Base-by-base conservation (phyloP, 2,888 invertebrate genomes). In the Pterostichus madidus region DNA sequence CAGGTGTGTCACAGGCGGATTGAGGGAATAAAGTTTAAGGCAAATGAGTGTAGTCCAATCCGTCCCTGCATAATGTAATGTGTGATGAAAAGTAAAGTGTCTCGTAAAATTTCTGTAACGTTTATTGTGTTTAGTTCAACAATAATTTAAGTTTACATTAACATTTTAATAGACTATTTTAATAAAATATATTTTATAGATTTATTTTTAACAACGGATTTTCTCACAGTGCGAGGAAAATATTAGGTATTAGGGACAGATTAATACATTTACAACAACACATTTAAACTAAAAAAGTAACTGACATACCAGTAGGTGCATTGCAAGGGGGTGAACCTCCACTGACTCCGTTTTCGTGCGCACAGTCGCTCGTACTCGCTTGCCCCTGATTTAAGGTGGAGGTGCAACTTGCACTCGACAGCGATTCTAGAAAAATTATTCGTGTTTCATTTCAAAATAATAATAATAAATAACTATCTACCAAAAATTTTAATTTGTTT, bases 311-410 rank as follows among this genome's bases (percentile, higher is more conserved):
- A 80, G 85, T 84, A 46, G 84, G 84, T 44, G 84, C 86, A 76
- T 86, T 87, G 75, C 86, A 85, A 61, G 87, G 86, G 39, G 87
- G 86, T 0, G 86, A 86, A 75, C 84, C 86, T 10, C 86, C 73
- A 39, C 31, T 78, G 10, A 15, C 87, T 13, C 84, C 85, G 64
- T 84, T 84, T 75, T 89, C 88, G 35, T 87, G 88, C n/a, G 86
- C 86, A 83, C 81, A 59, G 17, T 88, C 89, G 84, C 88, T 88
- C 5, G 87, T 86, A 68, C 87, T 88, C 5, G 85, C 86, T 79
- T 87, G 87, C 32, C 85, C 87, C 85, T 89, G 89, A 81, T 88
- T 88, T 13, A 89, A 88, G 5, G 89, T 88, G 17, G 90, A 90
- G 5, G 87, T 87, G 84, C 46, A 39, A 17, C 68, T 64, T 11